A percentile compares a stretch with the other conserved stretches of the same genome.
These are phyloP conservation scores for Centropristis striata DNA, from an alignment of 2,113 vertebrate genomes.

Conservation along the genomic window DNA sequence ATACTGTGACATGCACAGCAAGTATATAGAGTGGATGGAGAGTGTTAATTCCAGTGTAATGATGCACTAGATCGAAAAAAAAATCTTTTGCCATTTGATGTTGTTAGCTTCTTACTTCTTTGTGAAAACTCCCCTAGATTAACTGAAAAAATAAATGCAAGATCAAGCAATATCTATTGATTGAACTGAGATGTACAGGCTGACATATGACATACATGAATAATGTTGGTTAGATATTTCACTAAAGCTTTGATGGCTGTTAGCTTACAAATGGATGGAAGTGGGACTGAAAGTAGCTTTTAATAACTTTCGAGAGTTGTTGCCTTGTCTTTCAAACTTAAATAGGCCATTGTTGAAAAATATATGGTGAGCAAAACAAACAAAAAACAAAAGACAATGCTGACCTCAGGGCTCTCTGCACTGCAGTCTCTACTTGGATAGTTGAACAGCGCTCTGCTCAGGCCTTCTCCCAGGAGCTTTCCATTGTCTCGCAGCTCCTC, in stretches of 20 bases:
- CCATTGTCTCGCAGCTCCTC: constrained; percentile 91
- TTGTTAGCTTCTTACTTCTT: neutral
- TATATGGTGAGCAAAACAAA: neutral
- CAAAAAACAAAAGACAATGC: neutral
- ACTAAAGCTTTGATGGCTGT: neutral
- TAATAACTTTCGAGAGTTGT: neutral
- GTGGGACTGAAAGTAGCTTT: neutral
- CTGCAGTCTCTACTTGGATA: constrained; percentile 90
- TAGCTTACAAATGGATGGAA: neutral
- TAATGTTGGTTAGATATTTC: neutral
- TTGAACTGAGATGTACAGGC: neutral
- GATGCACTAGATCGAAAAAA: neutral
- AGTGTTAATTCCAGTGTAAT: constrained; percentile 1
- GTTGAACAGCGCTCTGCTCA: constrained; percentile 89
- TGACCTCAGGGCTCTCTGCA: constrained; percentile 92
- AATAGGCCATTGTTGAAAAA: neutral
- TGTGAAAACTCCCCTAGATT: neutral
- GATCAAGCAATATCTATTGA: too few relatives aligned
- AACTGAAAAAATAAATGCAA: neutral
- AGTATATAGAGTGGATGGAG: neutral
- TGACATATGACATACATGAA: neutral
- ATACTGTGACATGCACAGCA: neutral
- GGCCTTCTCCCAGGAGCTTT: constrained; percentile 89
- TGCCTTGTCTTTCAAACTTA: neutral
- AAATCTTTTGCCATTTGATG: neutral